Evolutionary conservation across 1,140 invertebrate species (phyloP).

Genomic region (Latrodectus geometricus): DNA sequence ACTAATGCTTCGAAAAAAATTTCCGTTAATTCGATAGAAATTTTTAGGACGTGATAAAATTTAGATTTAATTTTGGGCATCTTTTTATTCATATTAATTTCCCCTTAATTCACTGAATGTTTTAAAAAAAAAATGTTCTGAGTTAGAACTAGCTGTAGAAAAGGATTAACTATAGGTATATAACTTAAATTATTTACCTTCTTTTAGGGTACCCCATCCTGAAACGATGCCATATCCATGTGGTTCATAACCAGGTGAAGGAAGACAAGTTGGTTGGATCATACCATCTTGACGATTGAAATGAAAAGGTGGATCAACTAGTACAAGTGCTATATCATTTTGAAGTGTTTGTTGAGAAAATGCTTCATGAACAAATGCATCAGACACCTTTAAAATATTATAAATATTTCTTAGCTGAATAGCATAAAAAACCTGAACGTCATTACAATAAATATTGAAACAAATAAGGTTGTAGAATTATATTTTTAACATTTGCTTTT

Average conservation of each 20-base stretch:
- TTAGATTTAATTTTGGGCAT: no score
- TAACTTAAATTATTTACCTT: constrained; percentile 14
- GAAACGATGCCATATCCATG: constrained; percentile 45
- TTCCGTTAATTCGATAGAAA: no score
- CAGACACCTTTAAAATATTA: constrained; percentile 29
- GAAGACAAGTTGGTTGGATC: constrained; percentile 24
- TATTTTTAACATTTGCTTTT: no score
- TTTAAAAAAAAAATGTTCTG: no score
- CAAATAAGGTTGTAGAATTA: no score
- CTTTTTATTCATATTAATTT: no score
- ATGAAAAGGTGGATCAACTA: constrained; percentile 47
- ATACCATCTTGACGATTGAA: constrained; percentile 16
- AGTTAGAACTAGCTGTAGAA: constrained; percentile 78
- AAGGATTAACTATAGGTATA: constrained; percentile 78
- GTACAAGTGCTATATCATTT: constrained; percentile 51
- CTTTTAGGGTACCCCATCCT: constrained; percentile 50
- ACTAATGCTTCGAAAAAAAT: no score
- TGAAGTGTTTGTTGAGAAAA: constrained; percentile 41
- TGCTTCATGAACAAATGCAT: constrained; percentile 44
- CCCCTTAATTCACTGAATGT: no score
- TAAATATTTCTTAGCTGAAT: no score
- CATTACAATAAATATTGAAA: no score
- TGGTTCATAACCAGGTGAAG: constrained; percentile 7
- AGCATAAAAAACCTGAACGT: no score
- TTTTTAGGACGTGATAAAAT: no score